phyloP scores from a whole-genome alignment of 1,140 invertebrate species.

The Drosophila subpulchrella region DNA sequence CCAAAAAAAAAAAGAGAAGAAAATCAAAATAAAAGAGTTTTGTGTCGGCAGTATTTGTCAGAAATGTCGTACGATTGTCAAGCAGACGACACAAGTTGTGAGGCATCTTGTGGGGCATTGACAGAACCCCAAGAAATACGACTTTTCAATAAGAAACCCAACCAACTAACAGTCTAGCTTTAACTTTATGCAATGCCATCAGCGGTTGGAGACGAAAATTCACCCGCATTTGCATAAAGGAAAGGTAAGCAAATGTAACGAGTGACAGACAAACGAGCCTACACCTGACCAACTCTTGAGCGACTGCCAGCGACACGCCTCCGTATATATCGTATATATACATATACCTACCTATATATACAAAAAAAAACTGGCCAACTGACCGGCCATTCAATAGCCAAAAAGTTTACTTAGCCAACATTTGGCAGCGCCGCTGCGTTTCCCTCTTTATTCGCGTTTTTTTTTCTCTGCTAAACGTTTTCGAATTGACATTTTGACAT shows the following conservation, averaged over 20 bases:
- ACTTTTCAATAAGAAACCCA: constrained; percentile 10
- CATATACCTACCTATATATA: not conserved
- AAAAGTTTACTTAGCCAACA: constrained; percentile 61
- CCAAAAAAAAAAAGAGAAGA: not conserved
- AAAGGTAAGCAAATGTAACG: constrained; percentile 70
- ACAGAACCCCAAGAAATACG: constrained; percentile 41
- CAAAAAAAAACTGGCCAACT: constrained; percentile 13
- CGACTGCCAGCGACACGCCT: constrained; percentile 36
- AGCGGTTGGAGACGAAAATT: constrained; percentile 14
- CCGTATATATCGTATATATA: not conserved
- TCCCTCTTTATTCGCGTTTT: constrained; percentile 27
- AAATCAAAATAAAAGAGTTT: constrained; percentile 38
- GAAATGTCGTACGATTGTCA: constrained; percentile 79
- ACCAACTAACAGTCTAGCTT: constrained; percentile 13
- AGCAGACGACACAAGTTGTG: constrained; percentile 50
- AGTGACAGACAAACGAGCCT: constrained; percentile 77
- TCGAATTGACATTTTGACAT: constrained; percentile 80
- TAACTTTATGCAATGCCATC: constrained; percentile 31
- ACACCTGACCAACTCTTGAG: constrained; percentile 67
- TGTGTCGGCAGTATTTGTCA: constrained; percentile 77
- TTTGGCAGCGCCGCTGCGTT: constrained; percentile 43
- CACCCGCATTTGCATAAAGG: constrained; percentile 72
- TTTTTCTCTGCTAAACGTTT: constrained; percentile 71
- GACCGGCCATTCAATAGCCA: constrained; percentile 52
- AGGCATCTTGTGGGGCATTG: constrained; percentile 62